Evolutionary conservation across 2,888 invertebrate genomes (phyloP).

Genomic region (Allophyes oxyacanthae): DNA sequence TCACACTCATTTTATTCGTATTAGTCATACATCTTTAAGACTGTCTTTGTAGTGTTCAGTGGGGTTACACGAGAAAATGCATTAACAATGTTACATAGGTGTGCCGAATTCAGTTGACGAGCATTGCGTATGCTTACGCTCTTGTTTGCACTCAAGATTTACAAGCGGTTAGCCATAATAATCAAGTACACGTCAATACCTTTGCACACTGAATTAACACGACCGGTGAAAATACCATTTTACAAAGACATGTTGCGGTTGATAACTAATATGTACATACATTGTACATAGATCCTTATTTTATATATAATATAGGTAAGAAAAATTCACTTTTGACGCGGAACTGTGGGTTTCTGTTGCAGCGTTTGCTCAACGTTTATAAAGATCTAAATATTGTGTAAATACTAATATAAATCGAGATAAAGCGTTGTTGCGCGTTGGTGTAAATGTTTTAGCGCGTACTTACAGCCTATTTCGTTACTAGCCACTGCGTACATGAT

Average conservation of each 20-base stretch:
- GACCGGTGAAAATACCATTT: not conserved
- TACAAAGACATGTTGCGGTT: not conserved
- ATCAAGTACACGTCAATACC: constrained; percentile 19
- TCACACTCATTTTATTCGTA: constrained; percentile 48
- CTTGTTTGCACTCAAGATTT: constrained; percentile 43
- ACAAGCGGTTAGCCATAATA: constrained; percentile 26
- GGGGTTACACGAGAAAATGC: constrained; percentile 63
- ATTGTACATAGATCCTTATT: no score
- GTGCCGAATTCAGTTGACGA: constrained; percentile 58
- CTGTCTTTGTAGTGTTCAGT: constrained; percentile 47
- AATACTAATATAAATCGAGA: constrained; percentile 14
- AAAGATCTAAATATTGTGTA: constrained; percentile 32
- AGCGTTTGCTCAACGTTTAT: constrained; percentile 13
- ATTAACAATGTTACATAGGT: constrained; percentile 64
- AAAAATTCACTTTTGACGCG: constrained; percentile 1
- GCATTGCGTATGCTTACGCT: constrained; percentile 37
- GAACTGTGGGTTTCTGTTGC: constrained; percentile 1
- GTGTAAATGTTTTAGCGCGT: constrained; percentile 23
- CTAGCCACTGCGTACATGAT: constrained; percentile 6
- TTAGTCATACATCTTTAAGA: constrained; percentile 58
- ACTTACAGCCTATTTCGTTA: constrained; percentile 22
- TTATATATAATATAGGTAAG: constrained; percentile 1
- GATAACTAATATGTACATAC: no score
- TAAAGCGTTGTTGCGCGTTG: constrained; percentile 17
- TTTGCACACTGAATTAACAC: constrained; percentile 21